A percentile compares a stretch with the other conserved stretches of the same genome.
These are phyloP conservation scores for Hemibagrus wyckioides DNA, from an alignment of 2,113 vertebrate genomes.

Conservation along the genomic window DNA sequence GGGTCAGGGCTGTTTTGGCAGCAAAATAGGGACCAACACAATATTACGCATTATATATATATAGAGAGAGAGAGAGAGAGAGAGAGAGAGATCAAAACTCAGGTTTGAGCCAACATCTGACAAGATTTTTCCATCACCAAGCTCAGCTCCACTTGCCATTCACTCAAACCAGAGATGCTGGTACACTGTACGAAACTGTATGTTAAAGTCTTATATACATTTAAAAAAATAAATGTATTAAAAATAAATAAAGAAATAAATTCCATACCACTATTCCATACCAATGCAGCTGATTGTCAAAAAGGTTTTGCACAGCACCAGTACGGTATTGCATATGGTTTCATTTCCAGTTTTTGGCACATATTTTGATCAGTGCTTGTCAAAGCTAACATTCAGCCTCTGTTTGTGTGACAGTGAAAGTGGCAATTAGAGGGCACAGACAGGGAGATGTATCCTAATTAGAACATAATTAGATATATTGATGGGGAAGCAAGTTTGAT, in stretches of 20 bases:
- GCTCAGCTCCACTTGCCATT: neutral
- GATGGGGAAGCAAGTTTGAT: neutral
- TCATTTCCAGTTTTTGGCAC: neutral
- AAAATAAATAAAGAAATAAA: too few species aligned
- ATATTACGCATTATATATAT: too few species aligned
- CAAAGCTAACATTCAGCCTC: neutral
- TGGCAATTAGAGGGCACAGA: conserved; percentile 16
- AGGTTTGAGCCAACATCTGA: neutral
- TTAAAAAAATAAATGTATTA: neutral
- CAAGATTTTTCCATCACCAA: neutral
- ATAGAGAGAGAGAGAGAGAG: too few species aligned
- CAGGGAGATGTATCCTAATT: conserved; percentile 16
- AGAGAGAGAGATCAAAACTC: neutral
- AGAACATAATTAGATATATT: neutral
- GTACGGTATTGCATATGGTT: neutral
- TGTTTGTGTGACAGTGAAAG: conserved; percentile 5
- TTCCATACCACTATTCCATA: neutral
- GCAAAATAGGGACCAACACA: too few species aligned
- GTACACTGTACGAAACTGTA: neutral
- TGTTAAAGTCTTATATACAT: neutral
- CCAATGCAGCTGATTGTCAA: neutral
- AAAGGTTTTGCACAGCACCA: neutral
- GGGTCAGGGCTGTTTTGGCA: too few species aligned
- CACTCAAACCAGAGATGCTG: neutral
- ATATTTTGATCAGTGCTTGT: neutral